Base-by-base conservation (phyloP, 1,140 invertebrate genomes). In the fruit fly (Drosophila melanogaster) region DNA sequence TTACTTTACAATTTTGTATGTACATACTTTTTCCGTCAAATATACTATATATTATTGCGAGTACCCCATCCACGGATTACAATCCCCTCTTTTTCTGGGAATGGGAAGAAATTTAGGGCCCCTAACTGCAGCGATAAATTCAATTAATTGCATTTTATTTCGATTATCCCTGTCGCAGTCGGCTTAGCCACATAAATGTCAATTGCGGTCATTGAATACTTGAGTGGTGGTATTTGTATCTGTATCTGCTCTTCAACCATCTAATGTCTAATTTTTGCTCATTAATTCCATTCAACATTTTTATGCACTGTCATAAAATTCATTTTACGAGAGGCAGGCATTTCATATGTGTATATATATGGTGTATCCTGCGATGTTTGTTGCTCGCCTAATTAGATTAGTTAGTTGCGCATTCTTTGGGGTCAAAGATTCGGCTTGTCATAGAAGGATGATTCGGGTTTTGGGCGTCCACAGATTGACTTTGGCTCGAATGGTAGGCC, bases 121-220 rank as follows among this genome's bases (percentile, higher is more conserved):
- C 46, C 37, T 64, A 67, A 67, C 61, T 56, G 84, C 84, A 89
- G 79, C 79, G 79, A 89, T 89, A 89, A 89, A 89, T 89, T 89
- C 84, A 77, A 89, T 89, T 89, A 89, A 89, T 89, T 89, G 84
- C 84, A 89, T 89, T 89, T 81, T 77, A 89, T 87, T 89, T 83
- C 83, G 79, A 89, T 87, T 87, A 83, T 65, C 56, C 60, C 47
- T 30, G 37, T n/a, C 26, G 40, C 38, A 30, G 26, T 24, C 50
- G 19, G 33, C 33, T 35, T 4, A 37, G 40, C 46, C 58, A 55
- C 74, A 87, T 87, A 89, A 87, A 87, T 84, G 83, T 79, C 79
- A 89, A 87, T 89, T 77, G 79, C 50, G 84, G 60, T 67, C 84
- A 89, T 89, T 79, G 66, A 86, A 78, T 86, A 60, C 78, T 72